These are phyloP conservation scores for Trissoscelio sp. DNA, from an alignment of 2,888 invertebrate genomes.

Conservation along the genomic window DNA sequence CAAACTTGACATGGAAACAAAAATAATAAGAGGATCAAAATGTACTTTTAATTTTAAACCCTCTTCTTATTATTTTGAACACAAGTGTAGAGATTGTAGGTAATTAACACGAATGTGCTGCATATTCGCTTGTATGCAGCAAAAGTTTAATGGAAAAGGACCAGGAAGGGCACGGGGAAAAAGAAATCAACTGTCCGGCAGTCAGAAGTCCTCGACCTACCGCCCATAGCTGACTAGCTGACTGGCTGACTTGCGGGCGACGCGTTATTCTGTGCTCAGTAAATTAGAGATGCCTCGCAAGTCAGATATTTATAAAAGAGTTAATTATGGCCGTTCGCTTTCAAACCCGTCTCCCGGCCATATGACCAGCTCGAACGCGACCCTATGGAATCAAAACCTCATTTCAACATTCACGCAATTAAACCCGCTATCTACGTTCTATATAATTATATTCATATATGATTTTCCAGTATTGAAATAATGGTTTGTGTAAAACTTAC, in stretches of 20 bases:
- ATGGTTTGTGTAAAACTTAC: too few relatives aligned
- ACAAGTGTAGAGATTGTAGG: constrained; percentile 66
- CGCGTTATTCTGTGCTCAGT: constrained; percentile 66
- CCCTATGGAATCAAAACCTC: constrained; percentile 11
- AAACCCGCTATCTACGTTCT: too few relatives aligned
- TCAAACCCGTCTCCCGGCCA: constrained; percentile 31
- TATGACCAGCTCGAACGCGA: constrained; percentile 13
- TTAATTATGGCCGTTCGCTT: constrained; percentile 75
- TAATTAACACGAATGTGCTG: constrained; percentile 78
- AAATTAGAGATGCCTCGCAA: constrained; percentile 79
- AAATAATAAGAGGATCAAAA: constrained; percentile 44
- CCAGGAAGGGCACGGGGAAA: constrained; percentile 60
- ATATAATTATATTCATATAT: too few relatives aligned
- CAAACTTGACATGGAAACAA: constrained; percentile 45
- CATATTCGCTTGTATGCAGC: constrained; percentile 72
- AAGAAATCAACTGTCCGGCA: constrained; percentile 65
- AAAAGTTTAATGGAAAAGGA: constrained; percentile 61
- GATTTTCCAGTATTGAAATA: too few relatives aligned
- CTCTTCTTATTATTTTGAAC: constrained; percentile 56
- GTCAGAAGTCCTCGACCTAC: constrained; percentile 57
- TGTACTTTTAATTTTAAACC: constrained; percentile 57
- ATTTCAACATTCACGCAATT: background rate
- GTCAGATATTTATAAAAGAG: constrained; percentile 79
- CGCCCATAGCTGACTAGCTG: constrained; percentile 58
- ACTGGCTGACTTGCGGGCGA: constrained; percentile 66